A percentile compares a stretch with the other conserved stretches of the same genome.
Conservation (phyloP, 1,140 invertebrate species). For the Rhyzopertha dominica region DNA sequence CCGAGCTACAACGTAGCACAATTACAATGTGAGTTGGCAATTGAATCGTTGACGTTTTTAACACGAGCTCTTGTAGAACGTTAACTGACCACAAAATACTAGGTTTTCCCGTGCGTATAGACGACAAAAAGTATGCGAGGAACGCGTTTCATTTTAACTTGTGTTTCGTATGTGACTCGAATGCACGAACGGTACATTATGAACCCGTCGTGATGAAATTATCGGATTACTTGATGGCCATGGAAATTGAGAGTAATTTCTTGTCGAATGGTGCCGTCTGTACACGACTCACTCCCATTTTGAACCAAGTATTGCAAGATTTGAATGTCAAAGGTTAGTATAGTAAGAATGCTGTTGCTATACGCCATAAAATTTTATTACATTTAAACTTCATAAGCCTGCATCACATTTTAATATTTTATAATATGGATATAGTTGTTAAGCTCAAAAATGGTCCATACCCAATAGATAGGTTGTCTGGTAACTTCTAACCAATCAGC, state of each 20-base stretch:
- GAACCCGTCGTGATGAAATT: conserved; percentile 91
- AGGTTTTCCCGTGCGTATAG: conserved; percentile 88
- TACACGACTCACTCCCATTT: conserved; percentile 62
- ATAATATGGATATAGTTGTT: no score
- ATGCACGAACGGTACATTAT: conserved; percentile 84
- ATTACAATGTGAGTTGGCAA: conserved; percentile 77
- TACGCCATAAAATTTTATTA: no score
- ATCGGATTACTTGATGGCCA: conserved; percentile 81
- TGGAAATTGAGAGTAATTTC: conserved; percentile 77
- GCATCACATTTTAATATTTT: no score
- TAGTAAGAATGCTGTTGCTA: no score
- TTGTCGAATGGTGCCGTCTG: conserved; percentile 61
- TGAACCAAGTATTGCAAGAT: conserved; percentile 71
- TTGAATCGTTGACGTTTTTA: conserved; percentile 6
- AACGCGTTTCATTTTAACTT: conserved; percentile 94
- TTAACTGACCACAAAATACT: conserved; percentile 76
- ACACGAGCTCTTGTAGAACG: conserved; percentile 33
- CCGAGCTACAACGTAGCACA: conserved; percentile 79
- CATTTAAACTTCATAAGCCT: no score
- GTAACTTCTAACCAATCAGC: no score
- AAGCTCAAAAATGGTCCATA: no score
- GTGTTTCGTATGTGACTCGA: conserved; percentile 89
- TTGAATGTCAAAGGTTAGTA: conserved; percentile 73
- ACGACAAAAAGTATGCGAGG: conserved; percentile 84
- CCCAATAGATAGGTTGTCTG: no score